A percentile compares a stretch with the other conserved stretches of the same genome.
Conservation (phyloP, 2,797 vertebrate genomes). For the Trachops cirrhosus region DNA sequence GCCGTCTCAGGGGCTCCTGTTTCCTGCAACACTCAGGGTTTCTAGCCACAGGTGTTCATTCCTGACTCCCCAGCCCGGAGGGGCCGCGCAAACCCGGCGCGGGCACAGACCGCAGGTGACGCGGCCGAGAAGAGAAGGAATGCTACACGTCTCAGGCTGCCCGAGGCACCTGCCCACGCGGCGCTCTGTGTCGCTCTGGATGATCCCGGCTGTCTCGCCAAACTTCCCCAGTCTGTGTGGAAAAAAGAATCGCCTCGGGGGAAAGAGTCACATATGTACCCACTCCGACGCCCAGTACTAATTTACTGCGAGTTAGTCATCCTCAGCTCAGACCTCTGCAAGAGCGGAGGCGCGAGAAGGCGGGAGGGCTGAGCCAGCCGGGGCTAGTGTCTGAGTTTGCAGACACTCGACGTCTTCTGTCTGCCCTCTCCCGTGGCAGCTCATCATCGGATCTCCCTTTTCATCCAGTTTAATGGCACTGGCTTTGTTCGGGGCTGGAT, state of each 20-base stretch:
- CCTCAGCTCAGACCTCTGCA: background rate
- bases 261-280: background rate
- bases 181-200: background rate
- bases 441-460: background rate
- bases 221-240: background rate
- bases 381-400: background rate
- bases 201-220: conserved; percentile 50
- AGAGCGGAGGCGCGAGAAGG: background rate
- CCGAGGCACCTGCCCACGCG: conserved; percentile 36
- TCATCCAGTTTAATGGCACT: background rate
- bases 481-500: background rate
- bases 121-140: background rate
- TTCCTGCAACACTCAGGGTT: background rate
- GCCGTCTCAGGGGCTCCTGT: background rate
- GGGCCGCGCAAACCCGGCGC: background rate
- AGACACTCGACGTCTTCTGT: background rate
- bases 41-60: background rate
- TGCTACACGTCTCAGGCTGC: background rate
- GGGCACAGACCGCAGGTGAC: background rate
- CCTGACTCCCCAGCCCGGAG: background rate
- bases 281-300: background rate
- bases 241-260: conserved; percentile 16
- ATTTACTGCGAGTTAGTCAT: background rate
- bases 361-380: background rate
- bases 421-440: background rate